Percentiles rank a stretch among this genome's conserved stretches.
Evolutionary conservation across 2,797 vertebrate species (phyloP).

Genomic region (Alosa sapidissima): DNA sequence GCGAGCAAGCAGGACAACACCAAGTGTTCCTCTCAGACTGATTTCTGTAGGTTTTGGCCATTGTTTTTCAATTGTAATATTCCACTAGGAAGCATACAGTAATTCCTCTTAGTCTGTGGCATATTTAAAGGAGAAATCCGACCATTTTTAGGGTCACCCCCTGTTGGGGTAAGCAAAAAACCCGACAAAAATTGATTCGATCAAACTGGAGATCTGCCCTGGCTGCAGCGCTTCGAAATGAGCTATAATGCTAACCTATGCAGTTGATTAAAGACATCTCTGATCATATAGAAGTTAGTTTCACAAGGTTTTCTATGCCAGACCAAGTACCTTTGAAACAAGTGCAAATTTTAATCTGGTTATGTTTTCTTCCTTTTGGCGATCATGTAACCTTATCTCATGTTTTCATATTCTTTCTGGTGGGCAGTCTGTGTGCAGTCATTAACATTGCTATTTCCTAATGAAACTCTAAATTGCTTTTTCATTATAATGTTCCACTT

Average conservation of each 20-base stretch:
- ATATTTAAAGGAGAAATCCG: not conserved
- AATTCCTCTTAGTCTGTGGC: not conserved
- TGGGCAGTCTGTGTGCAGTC: not conserved
- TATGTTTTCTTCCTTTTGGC: not conserved
- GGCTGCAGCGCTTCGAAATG: no score
- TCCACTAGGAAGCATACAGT: not conserved
- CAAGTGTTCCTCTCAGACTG: not conserved
- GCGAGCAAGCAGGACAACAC: not conserved
- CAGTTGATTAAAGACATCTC: not conserved
- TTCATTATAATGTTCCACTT: slow-evolving; percentile 25
- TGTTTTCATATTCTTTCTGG: not conserved
- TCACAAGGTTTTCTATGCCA: not conserved
- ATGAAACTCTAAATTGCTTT: slow-evolving; percentile 30
- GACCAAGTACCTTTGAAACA: not conserved
- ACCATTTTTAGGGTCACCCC: no score
- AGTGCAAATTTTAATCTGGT: not conserved
- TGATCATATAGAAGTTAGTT: not conserved
- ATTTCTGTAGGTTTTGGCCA: not conserved
- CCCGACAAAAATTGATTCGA: no score
- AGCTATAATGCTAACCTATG: no score
- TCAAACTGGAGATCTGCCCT: no score
- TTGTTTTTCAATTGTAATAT: not conserved
- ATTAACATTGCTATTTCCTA: slow-evolving; percentile 20
- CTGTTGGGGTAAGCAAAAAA: no score
- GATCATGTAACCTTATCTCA: not conserved